Conservation (phyloP, 2,113 vertebrate genomes). For the Arenaria interpres region DNA sequence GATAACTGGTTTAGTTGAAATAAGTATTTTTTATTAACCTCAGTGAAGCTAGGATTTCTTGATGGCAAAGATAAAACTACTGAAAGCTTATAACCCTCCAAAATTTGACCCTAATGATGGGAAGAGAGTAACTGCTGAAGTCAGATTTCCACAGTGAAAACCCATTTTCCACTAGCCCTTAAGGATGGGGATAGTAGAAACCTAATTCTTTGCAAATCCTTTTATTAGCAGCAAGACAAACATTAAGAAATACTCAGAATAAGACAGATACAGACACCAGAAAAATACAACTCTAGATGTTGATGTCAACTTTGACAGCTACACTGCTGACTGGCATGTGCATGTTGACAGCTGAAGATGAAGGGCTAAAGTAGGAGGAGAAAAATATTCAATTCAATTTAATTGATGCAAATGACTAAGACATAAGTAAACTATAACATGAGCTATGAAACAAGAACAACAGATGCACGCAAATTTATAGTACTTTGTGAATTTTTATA, state of each 20-base stretch:
- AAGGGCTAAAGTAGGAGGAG: slow-evolving; percentile 57
- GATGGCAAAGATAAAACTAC: neutral
- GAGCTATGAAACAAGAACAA: slow-evolving; percentile 17
- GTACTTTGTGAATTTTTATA: neutral
- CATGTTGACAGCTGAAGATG: slow-evolving; percentile 65
- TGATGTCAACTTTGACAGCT: slow-evolving; percentile 73
- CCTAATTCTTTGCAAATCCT: neutral
- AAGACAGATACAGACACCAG: slow-evolving; percentile 50
- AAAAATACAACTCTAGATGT: slow-evolving; percentile 58
- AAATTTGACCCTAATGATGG: neutral
- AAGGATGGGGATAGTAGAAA: neutral
- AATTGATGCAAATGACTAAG: slow-evolving; percentile 66
- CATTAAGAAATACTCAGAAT: slow-evolving; percentile 36
- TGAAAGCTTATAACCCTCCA: neutral
- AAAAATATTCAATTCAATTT: slow-evolving; percentile 61
- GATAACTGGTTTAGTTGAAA: neutral
- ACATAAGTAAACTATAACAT: slow-evolving; percentile 60
- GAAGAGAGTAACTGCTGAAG: neutral
- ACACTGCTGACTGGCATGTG: slow-evolving; percentile 58
- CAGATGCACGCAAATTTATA: neutral
- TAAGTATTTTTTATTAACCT: neutral
- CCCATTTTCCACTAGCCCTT: neutral
- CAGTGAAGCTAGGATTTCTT: neutral
- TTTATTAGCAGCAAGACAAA: slow-evolving; percentile 23
- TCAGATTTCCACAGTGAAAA: neutral